phyloP scores from a whole-genome alignment of 1,140 invertebrate genomes.

The Drosophila tristis region DNA sequence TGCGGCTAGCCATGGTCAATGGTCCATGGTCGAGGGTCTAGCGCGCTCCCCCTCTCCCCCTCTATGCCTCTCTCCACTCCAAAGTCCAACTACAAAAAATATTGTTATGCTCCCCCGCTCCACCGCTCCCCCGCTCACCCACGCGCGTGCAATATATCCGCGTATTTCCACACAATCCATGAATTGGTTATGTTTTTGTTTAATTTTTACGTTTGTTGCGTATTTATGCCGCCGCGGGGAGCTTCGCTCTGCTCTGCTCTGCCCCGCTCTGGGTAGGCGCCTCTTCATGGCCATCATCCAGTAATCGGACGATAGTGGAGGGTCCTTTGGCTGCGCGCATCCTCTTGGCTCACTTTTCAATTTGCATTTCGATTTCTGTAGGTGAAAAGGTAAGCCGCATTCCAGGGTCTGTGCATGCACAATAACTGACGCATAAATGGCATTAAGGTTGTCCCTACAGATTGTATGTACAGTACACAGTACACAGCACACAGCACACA shows the following conservation, averaged over 20 bases:
- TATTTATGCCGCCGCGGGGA: slow-evolving; percentile 62
- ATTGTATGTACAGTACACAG: not conserved
- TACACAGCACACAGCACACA: not conserved
- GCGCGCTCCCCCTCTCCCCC: not conserved
- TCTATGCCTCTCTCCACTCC: not conserved
- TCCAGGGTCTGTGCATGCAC: too few relatives aligned
- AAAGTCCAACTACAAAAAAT: slow-evolving; percentile 30
- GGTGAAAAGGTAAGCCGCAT: too few relatives aligned
- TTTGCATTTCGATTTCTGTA: too few relatives aligned
- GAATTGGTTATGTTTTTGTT: slow-evolving; percentile 65
- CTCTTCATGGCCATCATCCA: slow-evolving; percentile 16
- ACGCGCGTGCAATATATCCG: too few relatives aligned
- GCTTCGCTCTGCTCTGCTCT: not conserved
- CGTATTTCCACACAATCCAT: slow-evolving; percentile 17
- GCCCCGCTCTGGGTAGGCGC: slow-evolving; percentile 8
- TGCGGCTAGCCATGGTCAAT: slow-evolving; percentile 53
- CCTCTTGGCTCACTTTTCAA: too few relatives aligned
- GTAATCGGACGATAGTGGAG: not conserved
- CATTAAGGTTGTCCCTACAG: too few relatives aligned
- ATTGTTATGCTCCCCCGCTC: slow-evolving; percentile 21
- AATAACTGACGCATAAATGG: too few relatives aligned
- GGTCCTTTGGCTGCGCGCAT: too few relatives aligned
- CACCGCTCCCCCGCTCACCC: not conserved
- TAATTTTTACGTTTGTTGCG: slow-evolving; percentile 66
- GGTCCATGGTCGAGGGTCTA: not conserved